Percentiles rank a stretch among this genome's conserved stretches.
phyloP scores from a whole-genome alignment of 2,113 vertebrate species.

The Pithys albifrons region DNA sequence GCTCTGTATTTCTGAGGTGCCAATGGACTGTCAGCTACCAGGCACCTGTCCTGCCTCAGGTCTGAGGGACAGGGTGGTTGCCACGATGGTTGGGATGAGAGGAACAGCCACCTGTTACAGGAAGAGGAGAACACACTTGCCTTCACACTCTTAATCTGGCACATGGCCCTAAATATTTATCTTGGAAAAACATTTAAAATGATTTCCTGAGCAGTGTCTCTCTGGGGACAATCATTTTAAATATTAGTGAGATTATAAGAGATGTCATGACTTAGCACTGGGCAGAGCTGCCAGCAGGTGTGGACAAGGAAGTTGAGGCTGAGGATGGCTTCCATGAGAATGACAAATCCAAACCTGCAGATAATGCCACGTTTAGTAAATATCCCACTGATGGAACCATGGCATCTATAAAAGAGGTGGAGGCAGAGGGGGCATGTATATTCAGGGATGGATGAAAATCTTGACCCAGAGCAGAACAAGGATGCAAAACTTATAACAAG shows the following conservation, averaged over 20 bases:
- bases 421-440: neutral
- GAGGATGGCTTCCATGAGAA: neutral
- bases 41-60: neutral
- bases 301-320: neutral
- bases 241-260: neutral
- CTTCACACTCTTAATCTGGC: neutral
- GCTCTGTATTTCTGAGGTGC: neutral
- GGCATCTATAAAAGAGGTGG: neutral
- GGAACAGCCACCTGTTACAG: neutral
- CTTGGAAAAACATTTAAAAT: neutral
- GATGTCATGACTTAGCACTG: neutral
- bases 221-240: neutral
- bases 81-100: neutral
- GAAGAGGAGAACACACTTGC: neutral
- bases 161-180: fast-evolving
- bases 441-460: neutral
- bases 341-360: neutral
- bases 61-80: neutral
- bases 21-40: neutral
- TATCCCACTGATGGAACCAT: neutral
- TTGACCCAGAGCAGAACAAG: neutral
- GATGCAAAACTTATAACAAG: neutral
- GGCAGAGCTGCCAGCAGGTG: neutral
- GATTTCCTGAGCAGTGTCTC: neutral
- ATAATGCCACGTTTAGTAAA: neutral